Conservation (phyloP, 2,888 invertebrate species). For the Parnassius glacialis region DNA sequence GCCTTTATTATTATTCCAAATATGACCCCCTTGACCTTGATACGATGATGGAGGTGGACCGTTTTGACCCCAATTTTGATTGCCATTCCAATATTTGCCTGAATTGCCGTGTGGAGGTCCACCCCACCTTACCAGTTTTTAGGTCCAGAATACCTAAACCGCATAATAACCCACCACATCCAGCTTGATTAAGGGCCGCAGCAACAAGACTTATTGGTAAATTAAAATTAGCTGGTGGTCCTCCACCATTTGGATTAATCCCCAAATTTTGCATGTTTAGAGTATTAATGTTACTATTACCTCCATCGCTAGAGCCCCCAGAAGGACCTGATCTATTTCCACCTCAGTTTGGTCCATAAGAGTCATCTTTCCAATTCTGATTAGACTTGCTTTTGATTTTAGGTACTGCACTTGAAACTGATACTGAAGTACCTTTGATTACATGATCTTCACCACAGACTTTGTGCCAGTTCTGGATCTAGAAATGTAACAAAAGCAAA, state of each 20-base stretch:
- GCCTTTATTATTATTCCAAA: constrained; percentile 64
- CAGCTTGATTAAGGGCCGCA: constrained; percentile 93
- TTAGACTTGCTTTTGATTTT: constrained; percentile 84
- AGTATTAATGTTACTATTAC: constrained; percentile 88
- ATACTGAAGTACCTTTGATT: constrained; percentile 93
- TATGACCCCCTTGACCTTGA: constrained; percentile 58
- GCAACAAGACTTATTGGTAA: constrained; percentile 87
- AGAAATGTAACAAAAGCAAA: constrained; percentile 97
- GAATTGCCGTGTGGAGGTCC: constrained; percentile 78
- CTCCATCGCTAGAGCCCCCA: constrained; percentile 67
- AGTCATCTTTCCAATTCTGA: constrained; percentile 74
- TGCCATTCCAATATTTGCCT: constrained; percentile 77
- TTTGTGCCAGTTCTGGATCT: constrained; percentile 94
- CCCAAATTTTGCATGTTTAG: constrained; percentile 93
- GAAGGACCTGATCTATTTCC: constrained; percentile 67
- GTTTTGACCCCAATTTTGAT: constrained; percentile 81
- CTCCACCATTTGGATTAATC: constrained; percentile 84
- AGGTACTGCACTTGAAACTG: constrained; percentile 93
- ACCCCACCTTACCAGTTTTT: constrained; percentile 86
- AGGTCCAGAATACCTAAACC: constrained; percentile 83
- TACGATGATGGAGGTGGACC: constrained; percentile 72
- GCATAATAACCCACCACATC: constrained; percentile 77
- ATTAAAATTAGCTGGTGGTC: constrained; percentile 79
- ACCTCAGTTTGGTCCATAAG: constrained; percentile 68
- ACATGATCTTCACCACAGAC: constrained; percentile 96